Percentiles rank a stretch among this genome's conserved stretches.
Conservation (phyloP, 2,888 invertebrate species). For the Tenthredo livida region DNA sequence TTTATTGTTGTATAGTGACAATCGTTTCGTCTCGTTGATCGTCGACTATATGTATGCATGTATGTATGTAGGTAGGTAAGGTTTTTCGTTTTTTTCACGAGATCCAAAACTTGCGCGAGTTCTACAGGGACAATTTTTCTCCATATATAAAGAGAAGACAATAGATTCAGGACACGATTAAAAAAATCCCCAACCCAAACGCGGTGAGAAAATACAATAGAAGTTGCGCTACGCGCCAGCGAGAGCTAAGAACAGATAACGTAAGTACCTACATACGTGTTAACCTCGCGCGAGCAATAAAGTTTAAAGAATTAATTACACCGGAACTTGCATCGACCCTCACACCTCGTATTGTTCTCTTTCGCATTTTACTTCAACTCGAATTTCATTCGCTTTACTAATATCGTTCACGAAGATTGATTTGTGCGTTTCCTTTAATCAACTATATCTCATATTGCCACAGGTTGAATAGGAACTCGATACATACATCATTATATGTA, state of each 20-base stretch:
- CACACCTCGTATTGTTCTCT: not conserved
- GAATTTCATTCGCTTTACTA: not conserved
- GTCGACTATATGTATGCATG: not conserved
- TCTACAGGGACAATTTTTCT: not conserved
- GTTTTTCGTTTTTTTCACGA: not conserved
- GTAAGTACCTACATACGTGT: slow-evolving; percentile 5
- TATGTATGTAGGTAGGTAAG: not conserved
- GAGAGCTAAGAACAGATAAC: slow-evolving; percentile 33
- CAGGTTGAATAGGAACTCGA: not conserved
- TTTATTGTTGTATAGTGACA: slow-evolving; percentile 42
- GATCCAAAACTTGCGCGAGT: not conserved
- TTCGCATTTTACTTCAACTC: not conserved
- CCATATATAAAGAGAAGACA: not conserved
- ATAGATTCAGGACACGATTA: slow-evolving; percentile 35
- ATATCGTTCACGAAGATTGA: not conserved
- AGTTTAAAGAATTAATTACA: slow-evolving; percentile 26
- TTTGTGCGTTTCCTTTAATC: too few relatives aligned
- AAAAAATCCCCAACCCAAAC: not conserved
- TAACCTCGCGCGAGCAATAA: slow-evolving; percentile 40
- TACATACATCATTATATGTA: not conserved
- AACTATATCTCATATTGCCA: not conserved
- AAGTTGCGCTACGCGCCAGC: slow-evolving; percentile 39
- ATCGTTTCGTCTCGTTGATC: slow-evolving; percentile 29
- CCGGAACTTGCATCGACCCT: not conserved
- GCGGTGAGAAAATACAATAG: slow-evolving; percentile 31